Evolutionary conservation across 2,113 vertebrate genomes (phyloP).

Genomic region (Pluvianellus socialis): DNA sequence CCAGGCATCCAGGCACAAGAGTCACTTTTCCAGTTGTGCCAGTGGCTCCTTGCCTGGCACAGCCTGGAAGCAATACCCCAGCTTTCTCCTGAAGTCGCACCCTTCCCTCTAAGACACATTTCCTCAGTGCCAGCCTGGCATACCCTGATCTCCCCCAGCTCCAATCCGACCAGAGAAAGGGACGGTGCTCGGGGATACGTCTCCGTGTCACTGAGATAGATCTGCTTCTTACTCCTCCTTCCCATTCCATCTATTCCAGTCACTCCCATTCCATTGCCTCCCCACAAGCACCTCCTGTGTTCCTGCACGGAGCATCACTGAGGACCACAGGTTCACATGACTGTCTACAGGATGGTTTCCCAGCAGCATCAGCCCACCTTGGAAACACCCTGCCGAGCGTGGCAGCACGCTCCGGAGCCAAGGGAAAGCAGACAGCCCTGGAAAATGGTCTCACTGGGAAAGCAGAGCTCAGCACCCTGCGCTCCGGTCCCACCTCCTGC

Average conservation of each 20-base stretch:
- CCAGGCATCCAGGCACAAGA: background rate
- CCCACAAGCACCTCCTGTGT: rapidly evolving
- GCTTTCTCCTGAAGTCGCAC: background rate
- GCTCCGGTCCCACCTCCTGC: background rate
- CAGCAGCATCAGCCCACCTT: rapidly evolving
- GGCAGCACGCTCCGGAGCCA: background rate
- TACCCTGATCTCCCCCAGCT: background rate
- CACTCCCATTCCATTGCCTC: background rate
- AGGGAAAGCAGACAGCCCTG: background rate
- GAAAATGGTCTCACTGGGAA: background rate
- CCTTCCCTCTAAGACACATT: background rate
- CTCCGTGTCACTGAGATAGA: background rate
- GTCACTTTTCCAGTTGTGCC: conserved; percentile 38
- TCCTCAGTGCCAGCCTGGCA: background rate
- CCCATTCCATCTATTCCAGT: background rate
- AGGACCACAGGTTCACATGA: rapidly evolving
- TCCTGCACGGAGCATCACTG: rapidly evolving
- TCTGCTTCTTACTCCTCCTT: background rate
- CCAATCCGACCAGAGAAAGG: background rate
- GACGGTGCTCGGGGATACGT: background rate
- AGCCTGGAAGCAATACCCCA: background rate
- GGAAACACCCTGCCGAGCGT: rapidly evolving
- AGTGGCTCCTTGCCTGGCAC: background rate
- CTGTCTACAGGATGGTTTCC: background rate
- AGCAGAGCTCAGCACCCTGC: background rate